phyloP scores from a whole-genome alignment of 2,113 vertebrate genomes.

The Varanus salvator region DNA sequence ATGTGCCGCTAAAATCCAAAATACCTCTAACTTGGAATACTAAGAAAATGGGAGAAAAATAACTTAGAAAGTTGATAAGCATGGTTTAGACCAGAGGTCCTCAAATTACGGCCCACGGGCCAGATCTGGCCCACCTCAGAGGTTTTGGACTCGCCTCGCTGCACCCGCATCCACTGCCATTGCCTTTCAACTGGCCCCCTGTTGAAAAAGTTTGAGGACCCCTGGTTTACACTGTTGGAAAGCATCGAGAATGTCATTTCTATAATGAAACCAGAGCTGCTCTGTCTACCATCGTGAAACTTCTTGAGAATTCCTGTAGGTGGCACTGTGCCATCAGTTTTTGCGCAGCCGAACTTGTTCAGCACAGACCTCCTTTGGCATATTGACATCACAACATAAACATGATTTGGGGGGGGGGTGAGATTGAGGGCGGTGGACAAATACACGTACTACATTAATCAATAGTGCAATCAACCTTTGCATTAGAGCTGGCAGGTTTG shows the following conservation, averaged over 20 bases:
- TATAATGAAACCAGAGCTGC: neutral
- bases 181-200: too few relatives aligned
- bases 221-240: too few relatives aligned
- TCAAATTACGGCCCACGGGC: too few relatives aligned
- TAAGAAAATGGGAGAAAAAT: neutral
- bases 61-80: neutral
- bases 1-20: neutral
- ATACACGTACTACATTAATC: neutral
- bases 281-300: neutral
- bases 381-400: rapidly evolving
- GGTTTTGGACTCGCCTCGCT: too few relatives aligned
- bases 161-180: too few relatives aligned
- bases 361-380: neutral
- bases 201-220: too few relatives aligned
- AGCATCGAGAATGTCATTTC: too few relatives aligned
- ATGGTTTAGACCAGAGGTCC: neutral
- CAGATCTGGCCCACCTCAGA: too few relatives aligned
- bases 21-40: neutral
- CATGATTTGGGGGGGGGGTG: rapidly evolving
- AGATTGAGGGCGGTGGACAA: rapidly evolving
- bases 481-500: neutral
- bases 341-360: neutral
- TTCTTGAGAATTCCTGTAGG: neutral
- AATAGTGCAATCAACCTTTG: neutral
- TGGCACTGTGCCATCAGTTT: slow-evolving; percentile 43